These are phyloP conservation scores for Gastrophysa polygoni DNA, from an alignment of 2,888 invertebrate species.

Conservation along the genomic window DNA sequence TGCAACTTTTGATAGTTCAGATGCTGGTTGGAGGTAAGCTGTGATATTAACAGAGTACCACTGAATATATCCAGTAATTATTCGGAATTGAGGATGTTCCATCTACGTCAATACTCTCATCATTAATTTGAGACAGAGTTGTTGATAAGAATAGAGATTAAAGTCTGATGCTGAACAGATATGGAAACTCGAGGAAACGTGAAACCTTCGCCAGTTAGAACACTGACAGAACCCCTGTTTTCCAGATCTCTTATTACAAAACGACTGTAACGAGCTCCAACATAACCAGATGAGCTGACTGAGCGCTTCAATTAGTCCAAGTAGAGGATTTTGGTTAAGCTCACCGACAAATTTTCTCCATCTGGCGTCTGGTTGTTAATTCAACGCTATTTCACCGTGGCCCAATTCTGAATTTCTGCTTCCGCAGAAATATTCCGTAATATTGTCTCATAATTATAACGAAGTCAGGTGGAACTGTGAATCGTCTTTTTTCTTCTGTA, in stretches of 20 bases:
- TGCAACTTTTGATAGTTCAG: no score
- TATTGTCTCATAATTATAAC: slow-evolving; percentile 21
- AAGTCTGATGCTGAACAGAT: no score
- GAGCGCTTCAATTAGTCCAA: not conserved
- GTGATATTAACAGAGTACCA: no score
- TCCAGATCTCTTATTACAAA: not conserved
- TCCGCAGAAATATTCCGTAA: not conserved
- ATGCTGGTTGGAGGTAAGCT: no score
- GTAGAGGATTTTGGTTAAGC: not conserved
- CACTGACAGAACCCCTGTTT: not conserved
- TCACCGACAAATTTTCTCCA: not conserved
- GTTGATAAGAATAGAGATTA: no score
- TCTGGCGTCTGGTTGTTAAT: not conserved
- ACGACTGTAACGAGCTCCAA: not conserved
- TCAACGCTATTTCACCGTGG: not conserved
- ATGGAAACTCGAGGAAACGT: no score
- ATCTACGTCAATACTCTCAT: no score
- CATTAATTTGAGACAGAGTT: no score
- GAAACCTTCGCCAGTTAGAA: not conserved
- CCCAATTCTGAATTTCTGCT: not conserved
- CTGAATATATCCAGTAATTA: no score
- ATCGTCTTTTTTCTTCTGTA: slow-evolving; percentile 28
- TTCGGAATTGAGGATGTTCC: no score
- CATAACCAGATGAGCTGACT: not conserved
- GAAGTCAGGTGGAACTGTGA: slow-evolving; percentile 17